Evolutionary conservation across 92 coral and sea anemone species (phyloP), one percentile per base, ranked within the genome.

Genomic region (Nematostella vectensis): DNA sequence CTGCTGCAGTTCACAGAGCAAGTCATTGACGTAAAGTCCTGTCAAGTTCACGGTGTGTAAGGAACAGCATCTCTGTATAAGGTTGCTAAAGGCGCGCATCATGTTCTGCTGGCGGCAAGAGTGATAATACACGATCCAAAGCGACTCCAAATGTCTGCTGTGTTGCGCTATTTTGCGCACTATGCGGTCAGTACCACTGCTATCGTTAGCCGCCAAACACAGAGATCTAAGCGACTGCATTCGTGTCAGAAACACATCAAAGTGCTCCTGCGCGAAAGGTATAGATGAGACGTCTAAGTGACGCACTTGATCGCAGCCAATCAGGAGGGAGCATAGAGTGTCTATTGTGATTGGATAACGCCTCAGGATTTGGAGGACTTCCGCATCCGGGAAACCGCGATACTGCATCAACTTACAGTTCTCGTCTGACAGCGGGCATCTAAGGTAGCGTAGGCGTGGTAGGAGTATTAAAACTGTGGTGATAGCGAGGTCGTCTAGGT

Each of bases 301-400:
- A 1, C 73, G 71, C 27, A 83, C 48, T 21, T 48, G 62, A 12
- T 85, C 81, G 26, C 91, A 83, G 39, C 61, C 51, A 25, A 63
- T 33, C 17, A 83, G 69, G 63, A 77, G 54, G 31, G 65, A 65
- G 24, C 66, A 59, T n/a, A 79, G 85, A 24, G 50, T 54, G 24
- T 72, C 76, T 3, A 83, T 77, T 16, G 77, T 83, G 57, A 83
- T 75, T 10, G 91, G 91, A 48, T 78, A 83, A 6, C 78, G 91
- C 1, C 91, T 51, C 24, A 75, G 68, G 20, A 83, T 78, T 20
- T 78, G 78, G 8, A 83, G 61, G 12, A 74, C 64, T 18, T 80
- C 62, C 31, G 78, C 48, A 2, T 48, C 31, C 40, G 81, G 81
- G 54, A 67, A 77, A 22, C 85, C 85, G 16, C 61, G 43, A 27